Conservation (phyloP, 2,797 vertebrate genomes). For the Brachyrhaphis roseni region DNA sequence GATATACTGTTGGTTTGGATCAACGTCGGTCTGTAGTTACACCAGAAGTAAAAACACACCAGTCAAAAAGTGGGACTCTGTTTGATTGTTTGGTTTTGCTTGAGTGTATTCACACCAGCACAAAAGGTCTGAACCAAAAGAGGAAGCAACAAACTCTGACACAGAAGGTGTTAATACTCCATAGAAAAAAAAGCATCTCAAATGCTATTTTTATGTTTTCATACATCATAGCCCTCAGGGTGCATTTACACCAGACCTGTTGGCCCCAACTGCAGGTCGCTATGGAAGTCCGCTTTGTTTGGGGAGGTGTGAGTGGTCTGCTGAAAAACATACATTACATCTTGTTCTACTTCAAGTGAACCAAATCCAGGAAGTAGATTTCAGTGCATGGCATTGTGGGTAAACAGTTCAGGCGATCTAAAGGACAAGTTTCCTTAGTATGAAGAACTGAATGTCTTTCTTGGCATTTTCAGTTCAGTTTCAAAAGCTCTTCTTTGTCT, state of each 20-base stretch:
- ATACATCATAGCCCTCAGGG: background rate
- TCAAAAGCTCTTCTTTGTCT: background rate
- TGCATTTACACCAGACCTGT: background rate
- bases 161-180: background rate
- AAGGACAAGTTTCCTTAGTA: background rate
- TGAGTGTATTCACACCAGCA: background rate
- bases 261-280: background rate
- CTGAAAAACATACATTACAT: background rate
- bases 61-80: background rate
- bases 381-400: background rate
- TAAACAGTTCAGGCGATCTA: background rate
- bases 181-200: background rate
- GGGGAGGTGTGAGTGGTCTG: background rate
- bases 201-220: background rate
- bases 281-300: background rate
- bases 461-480: background rate
- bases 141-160: background rate
- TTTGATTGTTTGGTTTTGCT: background rate
- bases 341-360: background rate
- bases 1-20: no score
- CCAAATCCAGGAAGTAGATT: background rate
- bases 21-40: no score
- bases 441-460: background rate
- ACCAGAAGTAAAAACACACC: no score
- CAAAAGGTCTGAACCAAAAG: background rate